These are phyloP conservation scores for Maccullochella peelii DNA, from an alignment of 2,113 vertebrate species.

Conservation along the genomic window DNA sequence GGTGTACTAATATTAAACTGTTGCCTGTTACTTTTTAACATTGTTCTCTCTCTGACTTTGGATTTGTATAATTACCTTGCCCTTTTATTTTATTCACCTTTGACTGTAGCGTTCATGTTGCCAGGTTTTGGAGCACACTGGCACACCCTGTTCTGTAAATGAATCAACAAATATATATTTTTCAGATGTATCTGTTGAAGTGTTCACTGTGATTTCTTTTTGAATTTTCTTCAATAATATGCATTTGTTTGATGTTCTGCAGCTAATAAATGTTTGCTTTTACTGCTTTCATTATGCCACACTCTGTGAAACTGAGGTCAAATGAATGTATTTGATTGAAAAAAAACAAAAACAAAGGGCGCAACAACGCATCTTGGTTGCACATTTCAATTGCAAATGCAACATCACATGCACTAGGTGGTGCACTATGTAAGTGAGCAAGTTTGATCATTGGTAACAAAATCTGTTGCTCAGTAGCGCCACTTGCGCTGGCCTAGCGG, in stretches of 20 bases:
- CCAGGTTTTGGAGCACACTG: no score
- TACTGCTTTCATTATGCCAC: not conserved
- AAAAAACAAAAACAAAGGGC: slow-evolving; percentile 37
- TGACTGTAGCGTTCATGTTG: not conserved
- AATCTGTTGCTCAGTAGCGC: slow-evolving; percentile 84
- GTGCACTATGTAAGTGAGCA: slow-evolving; percentile 81
- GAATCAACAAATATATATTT: not conserved
- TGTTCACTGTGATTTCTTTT: not conserved
- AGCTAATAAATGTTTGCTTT: not conserved
- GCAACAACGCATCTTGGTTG: slow-evolving; percentile 34
- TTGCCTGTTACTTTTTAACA: not conserved
- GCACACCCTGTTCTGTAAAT: not conserved
- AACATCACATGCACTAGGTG: slow-evolving; percentile 80
- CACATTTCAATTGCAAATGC: slow-evolving; percentile 61
- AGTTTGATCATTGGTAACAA: slow-evolving; percentile 78
- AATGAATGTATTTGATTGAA: slow-evolving; percentile 13
- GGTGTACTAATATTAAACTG: not conserved
- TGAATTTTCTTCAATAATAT: not conserved
- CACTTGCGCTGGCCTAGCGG: slow-evolving; percentile 82
- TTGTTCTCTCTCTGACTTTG: not conserved
- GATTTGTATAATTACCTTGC: not conserved
- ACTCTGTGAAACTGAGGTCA: not conserved
- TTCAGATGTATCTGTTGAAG: not conserved
- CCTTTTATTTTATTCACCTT: not conserved
- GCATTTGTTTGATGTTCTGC: not conserved